Conservation (phyloP, 2,113 vertebrate genomes). For the Macaca nemestrina region DNA sequence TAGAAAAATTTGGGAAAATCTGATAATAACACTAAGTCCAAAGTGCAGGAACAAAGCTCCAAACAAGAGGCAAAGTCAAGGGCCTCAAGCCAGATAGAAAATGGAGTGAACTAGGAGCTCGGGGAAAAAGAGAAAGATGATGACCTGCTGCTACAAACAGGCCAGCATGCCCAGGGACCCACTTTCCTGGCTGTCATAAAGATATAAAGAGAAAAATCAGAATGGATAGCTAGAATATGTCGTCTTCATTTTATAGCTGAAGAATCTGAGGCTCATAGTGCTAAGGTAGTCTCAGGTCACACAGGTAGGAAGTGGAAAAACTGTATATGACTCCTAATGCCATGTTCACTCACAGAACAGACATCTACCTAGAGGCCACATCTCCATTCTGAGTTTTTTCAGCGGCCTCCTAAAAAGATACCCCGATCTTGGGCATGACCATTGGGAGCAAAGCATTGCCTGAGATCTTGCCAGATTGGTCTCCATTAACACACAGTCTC, state of each 20-base stretch:
- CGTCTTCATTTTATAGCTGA: neutral
- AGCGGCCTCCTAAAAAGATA: conserved; percentile 64
- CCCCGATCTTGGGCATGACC: conserved; percentile 30
- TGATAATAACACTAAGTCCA: neutral
- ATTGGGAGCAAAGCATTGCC: neutral
- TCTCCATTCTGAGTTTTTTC: conserved; percentile 63
- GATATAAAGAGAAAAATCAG: neutral
- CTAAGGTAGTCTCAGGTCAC: neutral
- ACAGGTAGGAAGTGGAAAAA: neutral
- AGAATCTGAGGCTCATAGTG: neutral
- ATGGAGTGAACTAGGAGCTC: neutral
- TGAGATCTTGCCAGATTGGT: neutral
- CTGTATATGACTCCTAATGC: neutral
- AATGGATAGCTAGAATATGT: neutral
- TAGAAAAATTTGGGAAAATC: neutral
- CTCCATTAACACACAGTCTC: neutral
- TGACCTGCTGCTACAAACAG: neutral
- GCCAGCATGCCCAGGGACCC: neutral
- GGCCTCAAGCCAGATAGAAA: neutral
- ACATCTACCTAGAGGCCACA: neutral
- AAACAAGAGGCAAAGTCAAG: neutral
- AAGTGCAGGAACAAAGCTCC: neutral
- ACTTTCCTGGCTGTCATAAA: neutral
- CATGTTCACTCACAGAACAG: neutral
- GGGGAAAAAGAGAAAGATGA: neutral